Percentiles rank a stretch among this genome's conserved stretches.
These are phyloP conservation scores for Erebia epiphron DNA, from an alignment of 2,888 invertebrate genomes.

Conservation along the genomic window DNA sequence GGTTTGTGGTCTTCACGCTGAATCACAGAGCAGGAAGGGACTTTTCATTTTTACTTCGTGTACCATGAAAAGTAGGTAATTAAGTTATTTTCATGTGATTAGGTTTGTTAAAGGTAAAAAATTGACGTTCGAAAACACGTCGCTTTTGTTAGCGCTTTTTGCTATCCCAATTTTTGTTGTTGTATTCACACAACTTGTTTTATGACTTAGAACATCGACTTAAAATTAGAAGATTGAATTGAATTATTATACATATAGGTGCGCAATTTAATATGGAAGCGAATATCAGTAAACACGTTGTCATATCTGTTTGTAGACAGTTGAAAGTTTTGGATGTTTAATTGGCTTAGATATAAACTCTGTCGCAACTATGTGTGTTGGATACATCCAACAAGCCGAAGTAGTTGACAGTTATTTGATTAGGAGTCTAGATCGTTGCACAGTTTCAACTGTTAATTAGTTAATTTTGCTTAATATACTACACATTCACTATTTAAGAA, in stretches of 20 bases:
- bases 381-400: conserved; percentile 46
- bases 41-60: conserved; percentile 2
- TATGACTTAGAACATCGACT: too few species aligned
- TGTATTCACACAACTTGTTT: too few species aligned
- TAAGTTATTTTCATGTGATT: conserved; percentile 6
- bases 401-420: conserved; percentile 46
- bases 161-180: too few species aligned
- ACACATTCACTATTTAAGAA: too few species aligned
- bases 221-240: not conserved
- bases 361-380: conserved; percentile 41
- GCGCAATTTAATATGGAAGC: too few species aligned
- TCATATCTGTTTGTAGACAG: conserved; percentile 22
- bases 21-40: conserved; percentile 15
- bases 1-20: conserved; percentile 62
- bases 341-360: conserved; percentile 48
- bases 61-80: conserved; percentile 1
- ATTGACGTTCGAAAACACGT: not conserved
- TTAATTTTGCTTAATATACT: not conserved
- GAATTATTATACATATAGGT: not conserved
- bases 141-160: not conserved
- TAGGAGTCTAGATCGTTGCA: conserved; percentile 45
- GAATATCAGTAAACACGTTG: conserved; percentile 16
- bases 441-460: conserved; percentile 10
- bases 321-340: conserved; percentile 41
- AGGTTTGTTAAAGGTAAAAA: not conserved